Percentiles rank a stretch among this genome's conserved stretches.
Conservation (phyloP, 1,140 invertebrate genomes). For the Helicoverpa armigera region DNA sequence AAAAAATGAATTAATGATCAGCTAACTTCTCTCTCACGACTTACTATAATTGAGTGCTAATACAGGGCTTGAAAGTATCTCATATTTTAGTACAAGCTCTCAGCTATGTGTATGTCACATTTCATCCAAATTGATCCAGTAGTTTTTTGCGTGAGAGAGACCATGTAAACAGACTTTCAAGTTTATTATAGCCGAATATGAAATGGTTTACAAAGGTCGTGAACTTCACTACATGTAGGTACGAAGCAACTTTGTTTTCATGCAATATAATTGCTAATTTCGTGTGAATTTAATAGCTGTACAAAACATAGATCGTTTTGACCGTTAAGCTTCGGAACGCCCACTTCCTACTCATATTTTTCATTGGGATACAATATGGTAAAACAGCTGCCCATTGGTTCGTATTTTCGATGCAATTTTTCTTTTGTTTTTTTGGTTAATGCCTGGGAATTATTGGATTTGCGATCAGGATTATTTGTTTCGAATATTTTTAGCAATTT, state of each 20-base stretch:
- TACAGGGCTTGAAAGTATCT: too few species aligned
- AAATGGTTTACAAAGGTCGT: constrained; percentile 15
- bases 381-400: constrained; percentile 60
- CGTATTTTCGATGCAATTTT: constrained; percentile 47
- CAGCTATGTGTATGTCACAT: too few species aligned
- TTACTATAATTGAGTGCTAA: too few species aligned
- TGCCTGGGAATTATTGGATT: background rate
- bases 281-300: constrained; percentile 66
- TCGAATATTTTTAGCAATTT: background rate
- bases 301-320: constrained; percentile 61
- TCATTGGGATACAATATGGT: constrained; percentile 55
- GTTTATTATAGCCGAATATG: constrained; percentile 8
- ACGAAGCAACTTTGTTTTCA: constrained; percentile 48
- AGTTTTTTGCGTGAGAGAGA: too few species aligned
- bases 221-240: background rate
- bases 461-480: background rate
- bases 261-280: constrained; percentile 67
- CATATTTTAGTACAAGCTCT: too few species aligned
- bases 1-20: too few species aligned
- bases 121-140: too few species aligned
- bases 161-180: background rate
- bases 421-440: constrained; percentile 18
- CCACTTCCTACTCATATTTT: constrained; percentile 65
- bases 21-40: too few species aligned
- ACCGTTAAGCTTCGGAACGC: constrained; percentile 65